Evolutionary conservation across 2,888 invertebrate species (phyloP), one percentile per base, ranked within the genome.

Genomic region (Blastobasis lacticolella): DNA sequence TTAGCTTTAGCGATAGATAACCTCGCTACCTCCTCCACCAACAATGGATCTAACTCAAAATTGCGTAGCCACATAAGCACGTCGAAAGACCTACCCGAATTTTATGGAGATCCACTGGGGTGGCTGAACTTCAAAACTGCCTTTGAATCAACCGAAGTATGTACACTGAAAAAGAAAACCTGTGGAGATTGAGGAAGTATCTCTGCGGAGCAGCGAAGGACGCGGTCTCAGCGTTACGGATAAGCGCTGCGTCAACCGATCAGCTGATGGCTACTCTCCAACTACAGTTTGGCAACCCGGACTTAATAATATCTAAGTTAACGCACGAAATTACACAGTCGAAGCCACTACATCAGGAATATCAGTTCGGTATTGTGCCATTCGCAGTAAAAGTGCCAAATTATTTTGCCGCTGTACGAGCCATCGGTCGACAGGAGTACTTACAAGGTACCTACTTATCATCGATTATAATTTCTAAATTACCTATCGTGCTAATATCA

Each of bases 131-230:
- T 54, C 7, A 54, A 56, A 38, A 40, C 45, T 9, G 57, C 57
- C 0, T 57, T 37, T 42, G 45, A 49, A 9, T 61, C 57, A 1
- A 53, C 59, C 1, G 23, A 49, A 8, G 46, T 59, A 37, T 57
- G 59, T 45, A 52, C 8, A 58, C 49, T 23, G 54, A 56, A 1
- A 41, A 43, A 1, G 58, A 58, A 45, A 60, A 60, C 23, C 7
- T 58, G 23, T 57, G 56, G 56, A 45, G 60, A 3, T 40, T 60
- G n/a, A 36, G 57, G 6, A 58, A 56, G 8, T 55, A 57, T 44
- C 51, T 60, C 6, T 51, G 40, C 40, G 58, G 60, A 6, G 23
- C 51, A 4, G 58, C 58, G 1, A 55, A 52, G 10, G 54, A 57
- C n/a, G 49, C 60, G 2, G 59, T 60, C 2, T 23, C 54, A 0